Conservation (phyloP, 2,113 vertebrate genomes). For the Stigmatopora argus region DNA sequence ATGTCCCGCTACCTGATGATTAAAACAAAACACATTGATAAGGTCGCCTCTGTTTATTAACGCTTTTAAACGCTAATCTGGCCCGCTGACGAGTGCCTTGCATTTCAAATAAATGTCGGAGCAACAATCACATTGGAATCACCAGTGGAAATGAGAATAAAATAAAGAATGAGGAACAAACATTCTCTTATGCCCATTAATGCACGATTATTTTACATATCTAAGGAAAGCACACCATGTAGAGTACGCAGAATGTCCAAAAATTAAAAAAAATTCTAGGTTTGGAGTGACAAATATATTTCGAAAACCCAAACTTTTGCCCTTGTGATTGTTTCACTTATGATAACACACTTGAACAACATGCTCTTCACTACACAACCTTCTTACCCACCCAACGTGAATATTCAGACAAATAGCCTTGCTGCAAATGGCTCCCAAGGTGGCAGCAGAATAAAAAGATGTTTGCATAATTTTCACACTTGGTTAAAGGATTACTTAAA, state of each 20-base stretch:
- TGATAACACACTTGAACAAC: no score
- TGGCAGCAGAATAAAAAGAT: slow-evolving; percentile 25
- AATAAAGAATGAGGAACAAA: not conserved
- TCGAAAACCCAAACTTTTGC: no score
- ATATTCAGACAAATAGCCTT: slow-evolving; percentile 50
- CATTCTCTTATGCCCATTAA: no score
- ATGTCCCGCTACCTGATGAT: slow-evolving; percentile 33
- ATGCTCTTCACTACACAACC: no score
- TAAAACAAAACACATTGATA: slow-evolving; percentile 45
- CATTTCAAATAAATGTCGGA: slow-evolving; percentile 8
- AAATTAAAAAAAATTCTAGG: no score
- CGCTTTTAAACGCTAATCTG: slow-evolving; percentile 21
- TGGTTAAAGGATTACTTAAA: slow-evolving; percentile 45
- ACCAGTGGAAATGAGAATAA: not conserved
- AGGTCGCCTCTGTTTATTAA: slow-evolving; percentile 42
- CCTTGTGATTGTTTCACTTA: no score
- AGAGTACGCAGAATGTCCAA: no score
- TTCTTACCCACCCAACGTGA: slow-evolving; percentile 21
- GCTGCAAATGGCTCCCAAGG: slow-evolving; percentile 57
- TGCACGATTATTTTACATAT: not conserved
- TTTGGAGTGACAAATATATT: no score
- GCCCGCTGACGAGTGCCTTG: slow-evolving; percentile 12
- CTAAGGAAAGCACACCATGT: no score
- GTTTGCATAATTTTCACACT: slow-evolving; percentile 22
- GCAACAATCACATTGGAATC: not conserved